Evolutionary conservation across 1,140 invertebrate species (phyloP), one percentile per base, ranked within the genome.

Genomic region (Meloidogyne floridensis): DNA sequence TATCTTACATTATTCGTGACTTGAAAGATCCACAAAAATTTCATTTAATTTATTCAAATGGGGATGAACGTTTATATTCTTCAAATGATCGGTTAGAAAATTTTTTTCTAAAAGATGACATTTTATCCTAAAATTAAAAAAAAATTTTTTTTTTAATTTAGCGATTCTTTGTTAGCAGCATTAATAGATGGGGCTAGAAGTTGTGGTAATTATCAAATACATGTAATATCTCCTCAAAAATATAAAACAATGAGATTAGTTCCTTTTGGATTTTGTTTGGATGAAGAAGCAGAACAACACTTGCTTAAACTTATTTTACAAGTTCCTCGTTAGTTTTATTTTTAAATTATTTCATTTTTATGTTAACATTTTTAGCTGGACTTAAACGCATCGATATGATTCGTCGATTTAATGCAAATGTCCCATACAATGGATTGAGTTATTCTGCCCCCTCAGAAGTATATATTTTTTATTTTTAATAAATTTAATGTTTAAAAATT

Each of bases 161-260:
- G 97, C 87, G 98, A 99, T 92, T 94, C 96, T 0, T 90, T 99
- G 73, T 90, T 99, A 73, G 96, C 97, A 1, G 97, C 97, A 5
- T 91, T 99, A 13, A 90, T 99, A 81, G 98, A 99, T 91, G 96
- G 96, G 71, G 95, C 98, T 11, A 92, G 97, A 85, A 96, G 95
- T 18, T 96, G 96, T 43, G 97, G 97, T 2, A 99, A 99, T 90
- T 93, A 94, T 87, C 95, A 98, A 92, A 95, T 99, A n/a, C 96
- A 97, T 91, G 95, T 99, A 3, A 94, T 94, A 87, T 96, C 96
- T 92, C 92, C 91, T 53, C 90, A 82, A 75, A 92, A 92, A 18
- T 93, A 94, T 71, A 92, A 95, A 81, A 95, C 95, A 0, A 94
- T 94, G 87, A 92, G 97, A 82, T 92, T 97, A 81, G 95, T 96